Conservation (phyloP, 1,140 invertebrate genomes). For the Hylaeus volcanicus region DNA sequence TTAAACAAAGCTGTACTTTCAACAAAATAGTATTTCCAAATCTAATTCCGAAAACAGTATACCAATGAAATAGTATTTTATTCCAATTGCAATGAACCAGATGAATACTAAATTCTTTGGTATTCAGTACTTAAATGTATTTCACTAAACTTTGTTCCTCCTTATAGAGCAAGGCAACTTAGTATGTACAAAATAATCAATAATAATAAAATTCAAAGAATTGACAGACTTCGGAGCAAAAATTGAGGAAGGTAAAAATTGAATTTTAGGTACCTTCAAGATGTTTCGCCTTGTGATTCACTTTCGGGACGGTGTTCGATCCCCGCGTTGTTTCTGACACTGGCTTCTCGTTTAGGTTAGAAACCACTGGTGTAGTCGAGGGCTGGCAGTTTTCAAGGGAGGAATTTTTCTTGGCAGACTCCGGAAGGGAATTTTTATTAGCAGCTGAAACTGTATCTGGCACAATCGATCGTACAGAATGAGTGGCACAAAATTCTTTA, state of each 20-base stretch:
- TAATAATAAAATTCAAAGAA: neutral
- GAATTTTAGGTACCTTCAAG: conserved; percentile 24
- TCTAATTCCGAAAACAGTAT: too few species aligned
- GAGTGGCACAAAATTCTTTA: conserved; percentile 76
- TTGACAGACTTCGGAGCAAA: neutral
- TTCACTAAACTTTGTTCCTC: neutral
- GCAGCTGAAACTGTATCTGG: neutral
- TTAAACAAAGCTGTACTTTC: too few species aligned
- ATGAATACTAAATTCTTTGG: too few species aligned
- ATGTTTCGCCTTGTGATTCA: conserved; percentile 27
- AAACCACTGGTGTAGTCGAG: conserved; percentile 24
- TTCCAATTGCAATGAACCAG: too few species aligned
- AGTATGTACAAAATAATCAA: neutral
- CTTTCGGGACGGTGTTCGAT: conserved; percentile 24
- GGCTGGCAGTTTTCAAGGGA: neutral
- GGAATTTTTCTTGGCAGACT: conserved; percentile 13
- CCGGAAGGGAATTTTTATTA: conserved; percentile 16
- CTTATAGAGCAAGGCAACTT: neutral
- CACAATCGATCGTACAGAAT: conserved; percentile 27
- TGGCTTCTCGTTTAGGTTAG: conserved; percentile 59
- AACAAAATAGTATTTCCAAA: too few species aligned
- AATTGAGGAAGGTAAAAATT: neutral
- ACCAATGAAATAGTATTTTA: neutral
- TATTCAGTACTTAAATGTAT: neutral
- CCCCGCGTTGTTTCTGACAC: conserved; percentile 37